Conservation (phyloP, 2,888 invertebrate species). For the Mamestra brassicae region DNA sequence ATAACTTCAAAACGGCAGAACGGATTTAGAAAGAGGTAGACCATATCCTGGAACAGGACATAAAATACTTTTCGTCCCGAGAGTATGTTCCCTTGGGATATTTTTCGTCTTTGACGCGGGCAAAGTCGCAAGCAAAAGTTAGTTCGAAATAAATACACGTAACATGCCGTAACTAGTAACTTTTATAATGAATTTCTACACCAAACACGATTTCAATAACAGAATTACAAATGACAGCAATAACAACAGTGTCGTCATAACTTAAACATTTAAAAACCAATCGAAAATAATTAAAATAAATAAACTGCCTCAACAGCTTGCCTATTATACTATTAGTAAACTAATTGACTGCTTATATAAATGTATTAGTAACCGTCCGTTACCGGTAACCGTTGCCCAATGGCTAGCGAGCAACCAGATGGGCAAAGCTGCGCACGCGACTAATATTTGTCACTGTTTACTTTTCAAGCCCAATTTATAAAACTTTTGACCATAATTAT, state of each 20-base stretch:
- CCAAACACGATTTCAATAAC: background rate
- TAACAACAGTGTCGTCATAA: conserved; percentile 21
- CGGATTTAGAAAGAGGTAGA: no score
- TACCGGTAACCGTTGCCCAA: conserved; percentile 48
- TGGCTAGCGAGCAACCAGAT: background rate
- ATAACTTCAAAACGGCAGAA: no score
- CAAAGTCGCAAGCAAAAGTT: no score
- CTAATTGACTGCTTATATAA: conserved; percentile 52
- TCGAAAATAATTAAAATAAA: conserved; percentile 52
- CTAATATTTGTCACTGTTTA: conserved; percentile 1
- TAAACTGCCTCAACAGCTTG: conserved; percentile 30
- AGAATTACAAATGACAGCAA: background rate
- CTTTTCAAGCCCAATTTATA: no score
- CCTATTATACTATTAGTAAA: conserved; percentile 51
- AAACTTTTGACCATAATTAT: no score
- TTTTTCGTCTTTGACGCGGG: no score
- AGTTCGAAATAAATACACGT: no score
- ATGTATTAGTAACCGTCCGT: conserved; percentile 27
- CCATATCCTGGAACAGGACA: no score
- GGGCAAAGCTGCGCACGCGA: background rate
- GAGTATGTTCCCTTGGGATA: no score
- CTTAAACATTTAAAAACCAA: conserved; percentile 46
- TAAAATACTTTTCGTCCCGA: no score
- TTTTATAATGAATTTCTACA: conserved; percentile 12
- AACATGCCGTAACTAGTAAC: no score